Conservation (phyloP, 2,797 vertebrate species). For the Pygocentrus nattereri region DNA sequence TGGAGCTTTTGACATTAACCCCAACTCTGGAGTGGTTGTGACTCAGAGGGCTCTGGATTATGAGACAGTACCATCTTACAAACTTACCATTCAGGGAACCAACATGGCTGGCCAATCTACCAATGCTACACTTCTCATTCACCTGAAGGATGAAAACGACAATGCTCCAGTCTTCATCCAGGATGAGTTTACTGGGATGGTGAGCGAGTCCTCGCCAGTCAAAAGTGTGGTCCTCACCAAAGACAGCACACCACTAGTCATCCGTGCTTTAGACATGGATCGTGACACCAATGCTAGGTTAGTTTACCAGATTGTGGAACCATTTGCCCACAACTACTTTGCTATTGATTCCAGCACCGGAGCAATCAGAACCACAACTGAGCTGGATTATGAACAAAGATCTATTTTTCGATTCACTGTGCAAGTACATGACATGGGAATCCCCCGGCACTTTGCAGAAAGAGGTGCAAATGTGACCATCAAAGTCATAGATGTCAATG, state of each 20-base stretch:
- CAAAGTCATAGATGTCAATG: constrained; percentile 92
- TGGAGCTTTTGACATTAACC: constrained; percentile 90
- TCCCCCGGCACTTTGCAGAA: constrained; percentile 89
- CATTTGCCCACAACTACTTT: constrained; percentile 91
- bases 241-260: constrained; percentile 89
- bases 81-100: constrained; percentile 88
- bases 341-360: constrained; percentile 96
- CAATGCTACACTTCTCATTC: constrained; percentile 87
- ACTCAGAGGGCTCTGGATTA: constrained; percentile 90
- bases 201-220: constrained; percentile 90
- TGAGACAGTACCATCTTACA: constrained; percentile 85
- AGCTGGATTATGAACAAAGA: constrained; percentile 91
- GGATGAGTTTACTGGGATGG: constrained; percentile 87
- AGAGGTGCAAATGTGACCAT: constrained; percentile 92
- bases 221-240: constrained; percentile 91
- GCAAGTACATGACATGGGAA: constrained; percentile 94
- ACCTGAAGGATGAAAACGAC: constrained; percentile 95
- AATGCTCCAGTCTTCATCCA: constrained; percentile 88
- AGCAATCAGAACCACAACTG: constrained; percentile 86
- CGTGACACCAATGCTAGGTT: constrained; percentile 91
- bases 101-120: constrained; percentile 94
- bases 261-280: constrained; percentile 90
- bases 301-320: constrained; percentile 95
- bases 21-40: constrained; percentile 92
- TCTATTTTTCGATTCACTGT: constrained; percentile 91